These are phyloP conservation scores for Thaumatotibia leucotreta DNA, from an alignment of 1,140 invertebrate genomes.

Conservation along the genomic window DNA sequence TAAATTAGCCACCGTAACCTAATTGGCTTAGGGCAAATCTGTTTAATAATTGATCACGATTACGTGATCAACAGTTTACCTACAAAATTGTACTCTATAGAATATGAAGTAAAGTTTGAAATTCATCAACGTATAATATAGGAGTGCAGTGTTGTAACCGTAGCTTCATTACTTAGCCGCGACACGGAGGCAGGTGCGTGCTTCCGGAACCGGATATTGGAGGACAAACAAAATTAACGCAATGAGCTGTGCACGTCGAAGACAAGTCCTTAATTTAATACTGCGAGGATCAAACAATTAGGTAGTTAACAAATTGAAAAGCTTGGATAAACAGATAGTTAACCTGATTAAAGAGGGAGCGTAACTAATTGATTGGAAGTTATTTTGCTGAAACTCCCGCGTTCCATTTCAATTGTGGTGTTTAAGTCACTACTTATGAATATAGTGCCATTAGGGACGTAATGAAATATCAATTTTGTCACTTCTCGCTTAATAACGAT, in stretches of 20 bases:
- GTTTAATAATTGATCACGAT: background rate
- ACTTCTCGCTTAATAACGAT: background rate
- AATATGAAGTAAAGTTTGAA: background rate
- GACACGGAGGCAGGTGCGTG: slow-evolving; percentile 49
- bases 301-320: slow-evolving; percentile 14
- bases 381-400: background rate
- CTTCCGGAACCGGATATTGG: slow-evolving; percentile 64
- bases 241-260: slow-evolving; percentile 32
- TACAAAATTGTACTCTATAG: background rate
- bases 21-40: slow-evolving; percentile 1
- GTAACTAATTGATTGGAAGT: background rate
- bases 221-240: slow-evolving; percentile 64
- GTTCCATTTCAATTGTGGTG: background rate
- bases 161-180: slow-evolving; percentile 68
- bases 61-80: background rate
- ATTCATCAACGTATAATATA: slow-evolving; percentile 25
- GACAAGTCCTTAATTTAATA: slow-evolving; percentile 22
- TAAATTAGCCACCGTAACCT: slow-evolving; percentile 2
- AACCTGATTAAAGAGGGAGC: background rate
- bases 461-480: no score
- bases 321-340: slow-evolving; percentile 11
- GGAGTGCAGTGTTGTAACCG: slow-evolving; percentile 37
- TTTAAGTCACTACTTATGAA: background rate
- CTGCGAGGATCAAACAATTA: slow-evolving; percentile 18
- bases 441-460: background rate